Conservation (phyloP, 2,888 invertebrate species). For the Notocelia uddmanniana region DNA sequence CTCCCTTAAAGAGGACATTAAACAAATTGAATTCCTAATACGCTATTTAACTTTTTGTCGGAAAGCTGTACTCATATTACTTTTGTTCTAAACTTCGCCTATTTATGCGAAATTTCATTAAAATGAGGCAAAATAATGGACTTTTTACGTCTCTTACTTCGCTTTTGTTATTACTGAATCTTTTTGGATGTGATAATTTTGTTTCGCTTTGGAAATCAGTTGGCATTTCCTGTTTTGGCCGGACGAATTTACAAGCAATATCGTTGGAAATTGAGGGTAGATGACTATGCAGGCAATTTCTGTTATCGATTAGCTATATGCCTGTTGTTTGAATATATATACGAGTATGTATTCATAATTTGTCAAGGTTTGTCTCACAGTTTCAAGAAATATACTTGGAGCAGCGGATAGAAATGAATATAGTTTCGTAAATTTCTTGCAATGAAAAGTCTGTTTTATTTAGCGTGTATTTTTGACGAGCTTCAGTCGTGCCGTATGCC, state of each 20-base stretch:
- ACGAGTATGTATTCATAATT: no score
- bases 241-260: constrained; percentile 2
- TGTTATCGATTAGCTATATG: background rate
- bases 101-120: constrained; percentile 73
- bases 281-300: background rate
- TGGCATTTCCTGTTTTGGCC: constrained; percentile 1
- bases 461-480: no score
- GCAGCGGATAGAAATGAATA: no score
- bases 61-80: constrained; percentile 70
- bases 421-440: no score
- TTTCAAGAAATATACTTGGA: no score
- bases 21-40: constrained; percentile 79
- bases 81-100: constrained; percentile 76
- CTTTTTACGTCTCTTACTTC: constrained; percentile 56
- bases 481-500: no score
- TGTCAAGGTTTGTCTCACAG: no score
- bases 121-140: constrained; percentile 61
- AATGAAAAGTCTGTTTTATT: no score
- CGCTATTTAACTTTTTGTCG: constrained; percentile 78
- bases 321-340: background rate
- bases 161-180: constrained; percentile 55
- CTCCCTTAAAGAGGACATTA: constrained; percentile 64
- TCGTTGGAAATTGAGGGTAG: background rate
- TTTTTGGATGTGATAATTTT: constrained; percentile 65
- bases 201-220: constrained; percentile 51